These are phyloP conservation scores for Trimorus sp. DNA, from an alignment of 2,888 invertebrate species.

Conservation along the genomic window DNA sequence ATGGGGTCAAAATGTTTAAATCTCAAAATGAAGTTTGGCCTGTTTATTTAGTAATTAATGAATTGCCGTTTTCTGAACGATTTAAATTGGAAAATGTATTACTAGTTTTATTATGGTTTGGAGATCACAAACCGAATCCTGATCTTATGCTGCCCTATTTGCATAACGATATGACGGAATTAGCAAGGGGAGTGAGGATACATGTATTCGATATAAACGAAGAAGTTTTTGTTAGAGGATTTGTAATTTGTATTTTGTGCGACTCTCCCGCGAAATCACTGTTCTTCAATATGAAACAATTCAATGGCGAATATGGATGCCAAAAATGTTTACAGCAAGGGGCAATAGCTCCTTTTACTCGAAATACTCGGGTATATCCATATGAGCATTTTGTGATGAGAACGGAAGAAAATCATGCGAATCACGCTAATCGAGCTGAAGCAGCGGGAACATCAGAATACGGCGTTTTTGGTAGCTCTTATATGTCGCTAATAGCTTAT, in stretches of 20 bases:
- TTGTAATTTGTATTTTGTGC: slow-evolving; percentile 25
- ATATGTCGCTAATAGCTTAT: background rate
- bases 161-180: background rate
- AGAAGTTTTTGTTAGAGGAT: background rate
- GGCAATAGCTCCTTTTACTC: slow-evolving; percentile 8
- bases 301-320: slow-evolving; percentile 58
- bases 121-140: slow-evolving; percentile 13
- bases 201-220: background rate
- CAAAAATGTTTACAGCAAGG: slow-evolving; percentile 48
- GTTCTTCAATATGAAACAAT: slow-evolving; percentile 55
- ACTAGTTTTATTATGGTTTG: slow-evolving; percentile 20
- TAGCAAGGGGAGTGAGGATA: slow-evolving; percentile 15
- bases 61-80: slow-evolving; percentile 26
- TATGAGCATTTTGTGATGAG: slow-evolving; percentile 29
- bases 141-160: slow-evolving; percentile 8
- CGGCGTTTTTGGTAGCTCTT: too few species aligned
- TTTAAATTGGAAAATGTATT: slow-evolving; percentile 11
- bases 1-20: slow-evolving; percentile 1
- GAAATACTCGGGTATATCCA: slow-evolving; percentile 21
- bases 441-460: background rate
- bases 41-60: slow-evolving; percentile 23
- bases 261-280: slow-evolving; percentile 61
- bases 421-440: slow-evolving; percentile 2
- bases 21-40: slow-evolving; percentile 25
- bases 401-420: slow-evolving; percentile 17